Conservation (phyloP, 2,113 vertebrate species). For the Leptodactylus fuscus region DNA sequence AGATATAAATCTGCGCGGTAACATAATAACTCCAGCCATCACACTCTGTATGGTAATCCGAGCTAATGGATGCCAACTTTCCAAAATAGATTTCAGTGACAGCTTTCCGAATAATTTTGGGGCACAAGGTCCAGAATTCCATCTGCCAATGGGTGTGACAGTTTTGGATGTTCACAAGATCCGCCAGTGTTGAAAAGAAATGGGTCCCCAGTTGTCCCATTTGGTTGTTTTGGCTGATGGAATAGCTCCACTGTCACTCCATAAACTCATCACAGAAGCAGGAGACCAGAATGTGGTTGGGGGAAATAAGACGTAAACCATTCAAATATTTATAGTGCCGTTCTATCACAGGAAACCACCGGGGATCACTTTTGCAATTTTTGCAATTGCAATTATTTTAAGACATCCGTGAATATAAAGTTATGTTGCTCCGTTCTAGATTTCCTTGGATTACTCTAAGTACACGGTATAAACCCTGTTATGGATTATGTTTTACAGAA, state of each 20-base stretch:
- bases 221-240: constrained; percentile 38
- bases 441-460: no score
- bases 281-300: constrained; percentile 19
- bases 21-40: constrained; percentile 23
- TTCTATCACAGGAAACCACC: neutral
- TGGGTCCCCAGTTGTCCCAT: constrained; percentile 21
- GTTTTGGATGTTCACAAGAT: constrained; percentile 41
- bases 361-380: constrained; percentile 4
- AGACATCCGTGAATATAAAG: neutral
- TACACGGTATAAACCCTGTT: neutral
- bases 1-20: constrained; percentile 27
- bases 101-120: constrained; percentile 56
- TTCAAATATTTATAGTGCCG: constrained; percentile 15
- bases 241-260: constrained; percentile 24
- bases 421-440: neutral
- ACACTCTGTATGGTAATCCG: constrained; percentile 44
- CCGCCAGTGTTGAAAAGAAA: constrained; percentile 26
- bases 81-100: constrained; percentile 58
- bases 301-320: neutral
- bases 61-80: constrained; percentile 49
- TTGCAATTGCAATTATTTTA: constrained; percentile 5
- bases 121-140: constrained; percentile 52
- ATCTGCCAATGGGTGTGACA: constrained; percentile 48
- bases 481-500: neutral
- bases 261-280: neutral